These are phyloP conservation scores for Bathynomus jamesi DNA, from an alignment of 1,140 invertebrate species.

Conservation along the genomic window DNA sequence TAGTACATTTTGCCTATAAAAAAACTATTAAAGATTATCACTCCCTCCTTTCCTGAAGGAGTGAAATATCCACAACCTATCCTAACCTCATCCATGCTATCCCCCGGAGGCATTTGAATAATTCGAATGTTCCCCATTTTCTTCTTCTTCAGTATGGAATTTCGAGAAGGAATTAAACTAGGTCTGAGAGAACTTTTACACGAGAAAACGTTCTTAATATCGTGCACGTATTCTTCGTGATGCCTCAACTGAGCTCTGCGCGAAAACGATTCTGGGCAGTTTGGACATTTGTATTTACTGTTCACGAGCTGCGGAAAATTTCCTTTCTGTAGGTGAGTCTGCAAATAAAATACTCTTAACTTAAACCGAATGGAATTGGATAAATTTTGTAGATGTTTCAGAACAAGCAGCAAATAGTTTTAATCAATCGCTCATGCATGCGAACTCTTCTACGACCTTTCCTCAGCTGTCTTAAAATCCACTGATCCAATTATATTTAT, in stretches of 20 bases:
- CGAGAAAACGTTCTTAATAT: constrained; percentile 42
- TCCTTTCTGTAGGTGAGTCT: constrained; percentile 51
- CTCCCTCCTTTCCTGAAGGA: too few relatives aligned
- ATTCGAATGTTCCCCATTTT: constrained; percentile 44
- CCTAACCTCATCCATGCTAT: constrained; percentile 34
- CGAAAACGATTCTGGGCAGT: constrained; percentile 51
- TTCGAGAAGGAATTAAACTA: background rate
- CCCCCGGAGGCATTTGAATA: constrained; percentile 44
- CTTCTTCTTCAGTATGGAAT: constrained; percentile 14
- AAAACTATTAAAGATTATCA: too few relatives aligned
- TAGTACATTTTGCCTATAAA: too few relatives aligned
- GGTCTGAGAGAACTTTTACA: constrained; percentile 5
- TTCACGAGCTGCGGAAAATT: constrained; percentile 38
- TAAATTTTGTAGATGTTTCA: too few relatives aligned
- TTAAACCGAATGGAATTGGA: too few relatives aligned
- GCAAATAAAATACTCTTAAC: too few relatives aligned
- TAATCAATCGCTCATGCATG: too few relatives aligned
- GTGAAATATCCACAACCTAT: too few relatives aligned
- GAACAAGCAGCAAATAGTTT: too few relatives aligned
- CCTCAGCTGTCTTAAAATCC: too few relatives aligned
- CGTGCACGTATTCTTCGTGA: constrained; percentile 54
- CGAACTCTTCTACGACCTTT: too few relatives aligned
- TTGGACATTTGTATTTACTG: constrained; percentile 45
- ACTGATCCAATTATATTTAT: too few relatives aligned
- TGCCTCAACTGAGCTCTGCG: constrained; percentile 49